Percentiles rank a stretch among this genome's conserved stretches.
Evolutionary conservation across 2,888 invertebrate genomes (phyloP).

Genomic region (Ceratothoa steindachneri): DNA sequence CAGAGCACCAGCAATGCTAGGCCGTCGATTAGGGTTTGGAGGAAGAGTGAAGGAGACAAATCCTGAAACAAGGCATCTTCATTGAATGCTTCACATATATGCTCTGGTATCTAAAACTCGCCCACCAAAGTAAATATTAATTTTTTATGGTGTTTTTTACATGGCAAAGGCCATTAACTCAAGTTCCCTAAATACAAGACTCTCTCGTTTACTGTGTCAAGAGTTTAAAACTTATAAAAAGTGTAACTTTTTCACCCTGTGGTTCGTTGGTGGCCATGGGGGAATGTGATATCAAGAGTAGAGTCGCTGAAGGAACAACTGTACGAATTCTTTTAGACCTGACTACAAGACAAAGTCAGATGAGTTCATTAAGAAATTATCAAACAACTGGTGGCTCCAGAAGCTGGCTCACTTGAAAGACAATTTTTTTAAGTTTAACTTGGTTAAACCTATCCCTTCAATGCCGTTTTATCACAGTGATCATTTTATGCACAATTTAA

Average conservation of each 20-base stretch:
- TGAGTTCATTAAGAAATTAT: not conserved
- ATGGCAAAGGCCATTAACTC: not conserved
- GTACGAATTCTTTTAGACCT: not conserved
- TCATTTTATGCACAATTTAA: slow-evolving; percentile 21
- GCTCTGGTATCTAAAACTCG: slow-evolving; percentile 1
- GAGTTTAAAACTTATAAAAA: too few relatives aligned
- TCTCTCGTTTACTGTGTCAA: not conserved
- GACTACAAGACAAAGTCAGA: too few relatives aligned
- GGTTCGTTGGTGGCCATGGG: not conserved
- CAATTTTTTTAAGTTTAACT: slow-evolving; percentile 16
- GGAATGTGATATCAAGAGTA: not conserved
- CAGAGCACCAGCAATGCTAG: slow-evolving; percentile 13
- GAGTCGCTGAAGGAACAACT: not conserved
- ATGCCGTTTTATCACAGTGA: slow-evolving; percentile 21
- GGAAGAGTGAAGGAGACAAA: not conserved
- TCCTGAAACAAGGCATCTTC: slow-evolving; percentile 5
- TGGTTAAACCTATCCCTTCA: slow-evolving; percentile 20
- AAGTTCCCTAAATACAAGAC: not conserved
- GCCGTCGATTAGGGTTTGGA: not conserved
- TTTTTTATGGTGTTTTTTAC: not conserved
- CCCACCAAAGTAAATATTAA: not conserved
- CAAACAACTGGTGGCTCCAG: slow-evolving; percentile 7
- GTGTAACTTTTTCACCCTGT: not conserved
- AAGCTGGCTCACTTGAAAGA: slow-evolving; percentile 25
- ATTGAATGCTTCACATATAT: not conserved